Conservation (phyloP, 2,888 invertebrate genomes). For the Amiota communis region DNA sequence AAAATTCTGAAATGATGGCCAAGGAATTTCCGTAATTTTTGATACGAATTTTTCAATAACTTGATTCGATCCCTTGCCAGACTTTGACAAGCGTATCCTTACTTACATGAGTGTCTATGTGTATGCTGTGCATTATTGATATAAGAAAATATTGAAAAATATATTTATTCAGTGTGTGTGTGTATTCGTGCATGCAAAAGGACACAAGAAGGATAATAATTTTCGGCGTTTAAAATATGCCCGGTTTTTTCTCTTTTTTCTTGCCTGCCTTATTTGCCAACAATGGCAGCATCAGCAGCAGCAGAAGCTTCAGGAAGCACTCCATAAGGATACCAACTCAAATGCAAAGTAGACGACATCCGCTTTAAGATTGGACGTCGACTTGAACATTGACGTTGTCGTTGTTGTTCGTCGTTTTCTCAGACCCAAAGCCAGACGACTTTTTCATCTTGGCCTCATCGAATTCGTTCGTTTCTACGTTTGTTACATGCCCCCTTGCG, state of each 20-base stretch:
- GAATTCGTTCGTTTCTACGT: conserved; percentile 23
- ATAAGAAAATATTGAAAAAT: conserved; percentile 7
- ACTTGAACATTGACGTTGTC: conserved; percentile 24
- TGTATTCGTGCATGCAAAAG: conserved; percentile 32
- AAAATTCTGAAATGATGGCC: conserved; percentile 33
- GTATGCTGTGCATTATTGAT: neutral
- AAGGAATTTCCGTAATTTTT: conserved; percentile 48
- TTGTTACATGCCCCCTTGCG: neutral
- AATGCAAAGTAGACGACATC: conserved; percentile 67
- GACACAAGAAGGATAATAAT: conserved; percentile 58
- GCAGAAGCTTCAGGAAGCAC: conserved; percentile 55
- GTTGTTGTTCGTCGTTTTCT: no score
- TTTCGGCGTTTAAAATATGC: conserved; percentile 64
- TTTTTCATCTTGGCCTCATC: conserved; percentile 41
- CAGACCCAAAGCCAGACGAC: neutral
- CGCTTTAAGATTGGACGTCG: conserved; percentile 67
- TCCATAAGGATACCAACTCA: conserved; percentile 53
- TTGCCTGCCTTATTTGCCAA: conserved; percentile 43
- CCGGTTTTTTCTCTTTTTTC: conserved; percentile 38
- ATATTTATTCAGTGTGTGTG: no score
- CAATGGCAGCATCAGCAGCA: conserved; percentile 27
- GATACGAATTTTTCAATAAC: conserved; percentile 64
- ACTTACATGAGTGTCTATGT: no score
- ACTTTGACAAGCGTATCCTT: neutral
- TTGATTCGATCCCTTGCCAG: conserved; percentile 35